A percentile compares a stretch with the other conserved stretches of the same genome.
Evolutionary conservation across 2,888 invertebrate genomes (phyloP).

Genomic region (Andrena trimmerana): DNA sequence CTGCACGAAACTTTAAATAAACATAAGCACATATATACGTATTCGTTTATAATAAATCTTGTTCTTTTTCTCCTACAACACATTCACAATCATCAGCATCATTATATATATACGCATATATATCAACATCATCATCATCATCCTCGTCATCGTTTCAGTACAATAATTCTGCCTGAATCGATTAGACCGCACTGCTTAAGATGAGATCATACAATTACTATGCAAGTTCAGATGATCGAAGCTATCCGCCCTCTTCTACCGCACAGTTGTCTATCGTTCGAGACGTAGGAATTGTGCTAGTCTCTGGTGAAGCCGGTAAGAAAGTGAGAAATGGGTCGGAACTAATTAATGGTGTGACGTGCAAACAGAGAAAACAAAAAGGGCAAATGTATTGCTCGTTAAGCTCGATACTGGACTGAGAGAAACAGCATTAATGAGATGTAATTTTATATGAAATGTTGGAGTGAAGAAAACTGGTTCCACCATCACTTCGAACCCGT

Average conservation of each 20-base stretch:
- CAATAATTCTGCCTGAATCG: constrained; percentile 35
- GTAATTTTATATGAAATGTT: constrained; percentile 7
- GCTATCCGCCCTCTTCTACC: constrained; percentile 70
- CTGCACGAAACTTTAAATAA: constrained; percentile 80
- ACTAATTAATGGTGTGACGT: constrained; percentile 24
- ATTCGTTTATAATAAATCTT: constrained; percentile 67
- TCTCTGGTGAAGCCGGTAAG: constrained; percentile 56
- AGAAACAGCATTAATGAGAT: constrained; percentile 12
- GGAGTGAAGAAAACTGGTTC: constrained; percentile 19
- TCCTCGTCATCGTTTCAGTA: constrained; percentile 24
- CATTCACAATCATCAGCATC: constrained; percentile 71
- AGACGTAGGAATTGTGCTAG: constrained; percentile 71
- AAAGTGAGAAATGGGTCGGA: constrained; percentile 50
- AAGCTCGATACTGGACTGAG: constrained; percentile 12
- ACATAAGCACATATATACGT: constrained; percentile 80
- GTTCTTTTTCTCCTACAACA: constrained; percentile 64
- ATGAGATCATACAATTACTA: constrained; percentile 64
- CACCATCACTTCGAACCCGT: constrained; percentile 1
- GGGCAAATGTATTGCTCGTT: constrained; percentile 3
- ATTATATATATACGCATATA: constrained; percentile 31
- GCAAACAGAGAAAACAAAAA: constrained; percentile 29
- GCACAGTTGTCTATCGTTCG: constrained; percentile 55
- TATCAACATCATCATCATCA: constrained; percentile 53
- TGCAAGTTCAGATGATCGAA: constrained; percentile 70
- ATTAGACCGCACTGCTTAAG: constrained; percentile 56